phyloP scores from a whole-genome alignment of 2,888 invertebrate species.

The Disparrhopalites patrizii region DNA sequence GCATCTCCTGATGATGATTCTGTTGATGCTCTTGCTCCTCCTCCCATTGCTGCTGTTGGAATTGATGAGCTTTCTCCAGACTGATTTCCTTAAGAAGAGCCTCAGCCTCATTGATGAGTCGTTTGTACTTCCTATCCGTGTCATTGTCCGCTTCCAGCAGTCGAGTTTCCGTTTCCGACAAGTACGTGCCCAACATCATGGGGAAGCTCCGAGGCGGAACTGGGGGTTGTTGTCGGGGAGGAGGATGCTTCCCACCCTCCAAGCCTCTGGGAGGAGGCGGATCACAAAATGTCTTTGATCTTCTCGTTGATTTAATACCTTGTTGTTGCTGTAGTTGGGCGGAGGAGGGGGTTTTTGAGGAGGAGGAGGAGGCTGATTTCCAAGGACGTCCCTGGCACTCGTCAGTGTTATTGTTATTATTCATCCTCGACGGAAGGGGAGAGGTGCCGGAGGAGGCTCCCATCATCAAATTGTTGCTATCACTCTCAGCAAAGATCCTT shows the following conservation, averaged over 20 bases:
- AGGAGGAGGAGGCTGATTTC: neutral
- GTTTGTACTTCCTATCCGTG: constrained; percentile 44
- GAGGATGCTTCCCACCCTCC: neutral
- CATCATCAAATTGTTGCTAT: constrained; percentile 6
- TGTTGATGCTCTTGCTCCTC: no score
- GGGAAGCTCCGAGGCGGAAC: constrained; percentile 33
- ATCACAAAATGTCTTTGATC: constrained; percentile 40
- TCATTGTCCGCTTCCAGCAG: constrained; percentile 43
- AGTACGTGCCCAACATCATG: constrained; percentile 41
- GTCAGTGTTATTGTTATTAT: constrained; percentile 7
- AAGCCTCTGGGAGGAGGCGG: neutral
- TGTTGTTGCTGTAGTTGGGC: neutral
- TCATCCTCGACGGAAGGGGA: constrained; percentile 8
- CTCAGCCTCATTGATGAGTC: constrained; percentile 45
- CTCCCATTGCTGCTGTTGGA: neutral
- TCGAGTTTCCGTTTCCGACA: constrained; percentile 47
- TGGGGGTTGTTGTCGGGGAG: constrained; percentile 26
- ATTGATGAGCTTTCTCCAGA: constrained; percentile 30
- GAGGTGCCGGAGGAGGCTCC: no score
- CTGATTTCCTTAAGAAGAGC: constrained; percentile 45
- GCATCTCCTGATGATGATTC: no score
- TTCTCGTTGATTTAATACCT: constrained; percentile 25
- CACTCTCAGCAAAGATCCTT: neutral
- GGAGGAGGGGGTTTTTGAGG: neutral
- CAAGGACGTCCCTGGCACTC: neutral